These are phyloP conservation scores for Carapus acus DNA, from an alignment of 2,797 vertebrate species.

Conservation along the genomic window DNA sequence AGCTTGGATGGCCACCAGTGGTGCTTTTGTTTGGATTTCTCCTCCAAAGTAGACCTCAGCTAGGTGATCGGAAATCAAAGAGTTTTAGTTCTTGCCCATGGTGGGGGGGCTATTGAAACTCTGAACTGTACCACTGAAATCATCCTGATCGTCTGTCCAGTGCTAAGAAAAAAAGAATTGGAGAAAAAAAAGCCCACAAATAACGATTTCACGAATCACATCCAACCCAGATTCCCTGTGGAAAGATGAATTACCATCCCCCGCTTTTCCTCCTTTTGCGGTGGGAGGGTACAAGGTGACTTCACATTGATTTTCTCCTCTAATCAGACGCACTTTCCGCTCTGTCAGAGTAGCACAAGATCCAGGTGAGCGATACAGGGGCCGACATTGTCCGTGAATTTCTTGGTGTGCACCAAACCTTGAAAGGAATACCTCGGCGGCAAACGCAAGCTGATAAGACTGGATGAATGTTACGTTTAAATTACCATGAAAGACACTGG, in stretches of 20 bases:
- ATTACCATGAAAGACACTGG: no score
- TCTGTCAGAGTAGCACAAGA: constrained; percentile 16
- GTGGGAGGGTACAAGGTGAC: constrained; percentile 36
- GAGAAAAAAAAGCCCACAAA: constrained; percentile 7
- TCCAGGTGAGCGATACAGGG: constrained; percentile 15
- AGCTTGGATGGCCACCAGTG: no score
- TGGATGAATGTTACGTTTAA: no score
- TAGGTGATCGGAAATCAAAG: no score
- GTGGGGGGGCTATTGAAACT: no score
- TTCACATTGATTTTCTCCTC: constrained; percentile 45
- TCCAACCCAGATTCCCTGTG: constrained; percentile 39
- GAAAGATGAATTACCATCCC: constrained; percentile 54
- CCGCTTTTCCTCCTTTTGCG: constrained; percentile 9
- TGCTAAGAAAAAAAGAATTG: no score
- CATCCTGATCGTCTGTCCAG: no score
- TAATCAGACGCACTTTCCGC: constrained; percentile 14
- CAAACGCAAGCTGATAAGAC: neutral
- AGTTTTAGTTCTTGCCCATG: no score
- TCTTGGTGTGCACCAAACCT: constrained; percentile 8
- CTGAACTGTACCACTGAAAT: no score
- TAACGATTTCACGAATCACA: constrained; percentile 45
- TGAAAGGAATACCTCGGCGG: constrained; percentile 11
- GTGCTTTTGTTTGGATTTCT: no score
- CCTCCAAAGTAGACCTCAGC: no score
- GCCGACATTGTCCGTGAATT: constrained; percentile 13